Evolutionary conservation across 2,888 invertebrate species (phyloP), one percentile per base, ranked within the genome.

Genomic region (Caenorhabditis parvicauda): DNA sequence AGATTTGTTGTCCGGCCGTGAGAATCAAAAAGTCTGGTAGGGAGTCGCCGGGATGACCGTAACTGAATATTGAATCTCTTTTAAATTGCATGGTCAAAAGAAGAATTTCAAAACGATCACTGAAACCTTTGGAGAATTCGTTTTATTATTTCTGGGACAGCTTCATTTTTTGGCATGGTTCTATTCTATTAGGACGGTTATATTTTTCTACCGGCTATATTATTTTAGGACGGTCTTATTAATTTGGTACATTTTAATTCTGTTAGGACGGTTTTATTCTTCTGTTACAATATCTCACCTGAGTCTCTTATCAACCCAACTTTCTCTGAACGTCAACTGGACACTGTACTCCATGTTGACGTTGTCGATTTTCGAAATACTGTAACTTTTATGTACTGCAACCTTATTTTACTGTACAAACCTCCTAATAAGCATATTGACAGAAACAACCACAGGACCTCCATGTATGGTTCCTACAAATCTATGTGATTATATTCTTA

Each of bases 281-380:
- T n/a, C n/a, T n/a, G n/a, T n/a, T n/a, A n/a, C n/a, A n/a, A n/a
- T n/a, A n/a, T n/a, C n/a, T n/a, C 71, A 78, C 19, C 76, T 77
- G 37, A 79, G 64, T 77, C 94, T 86, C 83, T 92, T 92, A 83
- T 95, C 94, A 82, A 90, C 85, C 94, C 94, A 95, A 85, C 93
- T 91, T 84, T 95, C 93, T 83, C 94, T 88, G 86, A 95, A 94
- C 74, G 94, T 94, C 82, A 94, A 86, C 85, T 94, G 94, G 76
- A 93, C 92, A 82, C 92, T 92, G 61, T 79, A 79, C 52, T 79
- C 79, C 79, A 79, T 79, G 49, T 79, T 79, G 19, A 79, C 79
- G 37, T 79, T 79, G 56, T 79, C 79, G 37, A 79, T 80, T 63
- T 79, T 79, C 1, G 79, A 80, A 25, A 79, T 79, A 68, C 76